These are phyloP conservation scores for Halcyon chelicuti DNA, from an alignment of 2,797 vertebrate species.

Conservation along the genomic window DNA sequence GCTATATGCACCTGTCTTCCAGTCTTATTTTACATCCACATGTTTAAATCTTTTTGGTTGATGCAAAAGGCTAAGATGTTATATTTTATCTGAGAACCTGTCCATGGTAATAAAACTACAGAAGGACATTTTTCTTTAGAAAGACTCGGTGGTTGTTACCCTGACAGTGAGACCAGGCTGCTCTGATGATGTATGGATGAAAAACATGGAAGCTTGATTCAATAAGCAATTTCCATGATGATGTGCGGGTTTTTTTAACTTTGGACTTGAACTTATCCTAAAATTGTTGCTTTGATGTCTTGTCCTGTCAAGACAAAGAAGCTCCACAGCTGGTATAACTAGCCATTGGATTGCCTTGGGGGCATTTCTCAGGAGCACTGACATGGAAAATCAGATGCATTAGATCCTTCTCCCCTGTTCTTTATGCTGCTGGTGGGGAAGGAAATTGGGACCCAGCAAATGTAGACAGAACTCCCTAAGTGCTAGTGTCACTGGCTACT, in stretches of 20 bases:
- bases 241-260: not conserved
- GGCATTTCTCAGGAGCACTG: not conserved
- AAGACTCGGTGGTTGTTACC: not conserved
- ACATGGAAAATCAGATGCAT: not conserved
- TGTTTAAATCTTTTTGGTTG: not conserved
- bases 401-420: not conserved
- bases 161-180: not conserved
- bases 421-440: not conserved
- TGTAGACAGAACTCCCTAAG: not conserved
- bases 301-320: not conserved
- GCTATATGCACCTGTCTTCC: not conserved
- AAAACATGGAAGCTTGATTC: not conserved
- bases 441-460: not conserved
- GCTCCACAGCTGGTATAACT: not conserved
- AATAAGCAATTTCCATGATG: not conserved
- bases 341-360: not conserved
- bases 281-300: not conserved
- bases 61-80: not conserved
- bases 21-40: not conserved
- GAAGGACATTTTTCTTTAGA: not conserved
- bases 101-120: not conserved
- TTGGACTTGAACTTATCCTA: not conserved
- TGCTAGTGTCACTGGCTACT: not conserved
- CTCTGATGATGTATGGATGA: not conserved
- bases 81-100: not conserved